Base-by-base conservation (phyloP, 2,888 invertebrate species). In the Electrophaes corylata region DNA sequence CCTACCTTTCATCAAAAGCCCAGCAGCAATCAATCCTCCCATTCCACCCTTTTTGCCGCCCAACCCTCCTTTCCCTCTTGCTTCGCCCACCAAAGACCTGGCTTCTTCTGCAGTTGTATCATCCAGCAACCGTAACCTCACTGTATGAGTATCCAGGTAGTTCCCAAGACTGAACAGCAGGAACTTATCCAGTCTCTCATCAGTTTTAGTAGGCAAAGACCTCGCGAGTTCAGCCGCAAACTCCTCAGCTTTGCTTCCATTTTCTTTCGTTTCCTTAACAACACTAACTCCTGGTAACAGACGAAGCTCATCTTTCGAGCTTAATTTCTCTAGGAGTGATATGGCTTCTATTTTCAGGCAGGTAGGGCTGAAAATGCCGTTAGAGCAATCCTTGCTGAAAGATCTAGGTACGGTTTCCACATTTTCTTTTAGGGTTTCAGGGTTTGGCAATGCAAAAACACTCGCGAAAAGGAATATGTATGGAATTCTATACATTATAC, bases 101-200 rank as follows among this genome's bases (percentile, higher is more conserved):
- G 94, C 94, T 58, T 93, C 93, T 31, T 93, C 93, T 41, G 93
- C 91, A 1, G 93, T 92, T 55, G 86, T 87, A 12, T 94, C 93
- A 76, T 96, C 95, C 72, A 95, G 89, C 43, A 96, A 84, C 73
- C 94, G 94, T 60, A 96, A 88, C 60, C 95, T 94, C 61, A 97
- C 91, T 0, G 95, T 94, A 71, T 96, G 96, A 4, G 94, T 94
- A 76, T 94, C 95, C 60, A 96, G 83, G 67, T 96, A 95, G 63
- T 92, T 94, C 14, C 94, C 94, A 47, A 96, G 86, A 75, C 95
- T 95, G 70, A 94, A 95, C 66, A 96, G 73, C 29, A 97, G 88
- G 70, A 94, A 96, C 39, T 95, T 96, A 76, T 96, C 96, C 48
- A 97, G 81, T 29, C 96, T 92, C 47, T 95, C 95, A 71, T 95